Conservation (phyloP, 2,888 invertebrate species). For the Cyclophora punctaria region DNA sequence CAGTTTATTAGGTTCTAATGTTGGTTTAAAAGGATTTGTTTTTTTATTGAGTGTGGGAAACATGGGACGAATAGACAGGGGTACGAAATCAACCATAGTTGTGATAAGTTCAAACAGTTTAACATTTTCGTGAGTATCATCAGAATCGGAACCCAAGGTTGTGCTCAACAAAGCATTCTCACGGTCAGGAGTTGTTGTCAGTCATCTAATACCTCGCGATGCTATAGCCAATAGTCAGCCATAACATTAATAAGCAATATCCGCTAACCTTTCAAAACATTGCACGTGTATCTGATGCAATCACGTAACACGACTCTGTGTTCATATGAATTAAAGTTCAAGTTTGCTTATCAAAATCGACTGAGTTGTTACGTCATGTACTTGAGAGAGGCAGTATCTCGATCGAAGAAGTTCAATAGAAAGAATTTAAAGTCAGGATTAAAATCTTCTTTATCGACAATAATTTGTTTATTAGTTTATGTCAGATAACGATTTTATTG, state of each 20-base stretch:
- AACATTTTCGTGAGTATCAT: no score
- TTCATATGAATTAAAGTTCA: neutral
- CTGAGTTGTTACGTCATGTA: constrained; percentile 9
- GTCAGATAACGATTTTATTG: constrained; percentile 8
- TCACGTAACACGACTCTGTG: no score
- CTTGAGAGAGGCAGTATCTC: constrained; percentile 22
- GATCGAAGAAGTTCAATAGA: constrained; percentile 59
- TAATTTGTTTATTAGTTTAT: constrained; percentile 12
- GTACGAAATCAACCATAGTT: no score
- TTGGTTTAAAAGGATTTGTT: no score
- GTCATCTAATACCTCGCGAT: constrained; percentile 42
- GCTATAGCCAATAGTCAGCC: constrained; percentile 59
- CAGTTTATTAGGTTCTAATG: neutral
- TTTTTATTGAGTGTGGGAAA: no score
- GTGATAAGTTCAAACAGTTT: no score
- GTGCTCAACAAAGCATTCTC: constrained; percentile 15
- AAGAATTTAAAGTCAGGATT: constrained; percentile 45
- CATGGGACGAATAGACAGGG: no score
- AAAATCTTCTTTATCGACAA: constrained; percentile 12
- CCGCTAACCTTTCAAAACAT: constrained; percentile 58
- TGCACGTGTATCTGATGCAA: constrained; percentile 41
- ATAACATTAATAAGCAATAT: constrained; percentile 68
- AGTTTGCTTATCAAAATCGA: neutral
- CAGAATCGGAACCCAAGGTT: neutral
- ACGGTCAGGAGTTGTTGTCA: constrained; percentile 15